Evolutionary conservation across 2,888 invertebrate species (phyloP), one percentile per base, ranked within the genome.

Genomic region (Euproctis similis): DNA sequence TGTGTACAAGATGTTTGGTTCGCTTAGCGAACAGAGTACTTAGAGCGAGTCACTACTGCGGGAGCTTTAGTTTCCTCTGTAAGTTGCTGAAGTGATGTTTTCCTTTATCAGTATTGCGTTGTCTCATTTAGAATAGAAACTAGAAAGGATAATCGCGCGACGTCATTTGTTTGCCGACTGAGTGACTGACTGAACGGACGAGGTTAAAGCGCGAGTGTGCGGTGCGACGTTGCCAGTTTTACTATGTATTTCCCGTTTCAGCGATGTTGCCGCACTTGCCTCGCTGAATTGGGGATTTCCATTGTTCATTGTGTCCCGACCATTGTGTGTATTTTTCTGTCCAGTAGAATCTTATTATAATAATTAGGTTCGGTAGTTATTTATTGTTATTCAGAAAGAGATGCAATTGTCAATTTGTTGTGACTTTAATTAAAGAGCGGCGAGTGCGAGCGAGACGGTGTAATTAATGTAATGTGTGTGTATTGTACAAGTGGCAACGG

Each of bases 81-180:
- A 68, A 75, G 75, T 77, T 71, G 68, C 67, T 65, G 62, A 68
- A 54, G 57, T 52, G 51, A 68, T 60, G 64, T 76, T 80, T 76
- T 76, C 66, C 65, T 70, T 67, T 62, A 74, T 78, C 81, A 80
- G 81, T 81, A 81, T 81, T 80, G 74, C 71, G 68, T 74, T 72
- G 73, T 77, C 72, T 75, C 76, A 72, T 75, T 73, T 49, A 50
- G 66, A 63, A 65, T 80, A 74, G 69, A 75, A 76, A 74, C 77
- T 77, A 77, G 78, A 80, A 81, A 80, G 77, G 80, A 77, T 77
- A 71, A 70, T 72, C 68, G 61, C 73, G 75, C 77, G 71, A 81
- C 81, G 78, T 82, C 82, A 81, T 68, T 70, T 52, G 66, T 67
- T 61, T 62, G 70, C 65, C 59, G 64, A 69, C 67, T 42, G 61